These are phyloP conservation scores for Carabus problematicus DNA, from an alignment of 2,888 invertebrate genomes.

Conservation along the genomic window DNA sequence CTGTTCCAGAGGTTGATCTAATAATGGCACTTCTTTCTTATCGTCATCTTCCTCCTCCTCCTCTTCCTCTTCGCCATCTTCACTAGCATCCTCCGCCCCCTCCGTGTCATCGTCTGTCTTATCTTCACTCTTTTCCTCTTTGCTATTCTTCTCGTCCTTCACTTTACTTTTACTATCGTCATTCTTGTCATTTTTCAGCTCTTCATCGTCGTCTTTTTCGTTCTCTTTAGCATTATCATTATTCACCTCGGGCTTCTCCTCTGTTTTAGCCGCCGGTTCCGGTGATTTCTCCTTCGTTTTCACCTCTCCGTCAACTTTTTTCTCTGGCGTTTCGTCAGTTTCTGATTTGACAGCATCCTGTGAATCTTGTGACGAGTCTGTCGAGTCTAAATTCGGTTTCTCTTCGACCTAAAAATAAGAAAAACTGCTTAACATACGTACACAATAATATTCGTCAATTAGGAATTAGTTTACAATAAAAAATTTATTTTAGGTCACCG, in stretches of 20 bases:
- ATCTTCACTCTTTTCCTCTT: constrained; percentile 45
- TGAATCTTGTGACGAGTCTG: constrained; percentile 52
- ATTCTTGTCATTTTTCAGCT: constrained; percentile 49
- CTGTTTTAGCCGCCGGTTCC: constrained; percentile 45
- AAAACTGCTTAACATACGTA: neutral
- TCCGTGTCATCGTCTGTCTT: constrained; percentile 42
- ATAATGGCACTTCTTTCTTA: constrained; percentile 52
- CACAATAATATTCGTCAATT: no score
- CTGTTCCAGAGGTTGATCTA: constrained; percentile 56
- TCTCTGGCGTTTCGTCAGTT: constrained; percentile 43
- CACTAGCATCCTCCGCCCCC: constrained; percentile 29
- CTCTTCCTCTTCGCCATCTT: constrained; percentile 44
- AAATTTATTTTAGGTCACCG: no score
- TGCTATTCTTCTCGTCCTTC: constrained; percentile 45
- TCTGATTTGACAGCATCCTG: constrained; percentile 47
- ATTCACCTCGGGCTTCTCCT: constrained; percentile 47
- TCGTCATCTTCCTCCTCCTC: constrained; percentile 48
- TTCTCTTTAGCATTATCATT: constrained; percentile 50
- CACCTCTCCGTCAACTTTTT: constrained; percentile 42
- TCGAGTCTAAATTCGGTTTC: constrained; percentile 47
- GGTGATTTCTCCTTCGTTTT: constrained; percentile 46
- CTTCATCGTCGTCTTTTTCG: constrained; percentile 49
- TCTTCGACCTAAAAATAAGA: constrained; percentile 28
- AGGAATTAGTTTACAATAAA: no score
- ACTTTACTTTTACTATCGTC: constrained; percentile 48